A percentile compares a stretch with the other conserved stretches of the same genome.
These are phyloP conservation scores for Tangara arthus DNA, from an alignment of 2,797 vertebrate genomes.

Conservation along the genomic window DNA sequence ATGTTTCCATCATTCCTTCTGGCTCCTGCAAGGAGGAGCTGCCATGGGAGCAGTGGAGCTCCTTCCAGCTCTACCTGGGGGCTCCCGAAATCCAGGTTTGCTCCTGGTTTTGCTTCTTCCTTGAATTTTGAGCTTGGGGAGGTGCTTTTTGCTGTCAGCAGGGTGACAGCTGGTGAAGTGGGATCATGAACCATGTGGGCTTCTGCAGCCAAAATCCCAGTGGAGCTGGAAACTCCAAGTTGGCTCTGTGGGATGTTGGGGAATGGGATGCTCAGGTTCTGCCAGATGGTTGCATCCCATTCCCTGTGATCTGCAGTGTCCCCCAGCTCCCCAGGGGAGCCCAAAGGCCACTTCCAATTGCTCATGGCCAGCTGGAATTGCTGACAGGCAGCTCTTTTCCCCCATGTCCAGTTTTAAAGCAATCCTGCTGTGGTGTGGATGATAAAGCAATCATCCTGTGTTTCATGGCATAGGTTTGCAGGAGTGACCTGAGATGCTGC, in stretches of 20 bases:
- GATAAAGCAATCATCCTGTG: not conserved
- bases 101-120: not conserved
- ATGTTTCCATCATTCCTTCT: not conserved
- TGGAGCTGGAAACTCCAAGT: not conserved
- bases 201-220: not conserved
- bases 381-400: not conserved
- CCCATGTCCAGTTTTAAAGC: not conserved
- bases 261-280: not conserved
- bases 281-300: not conserved
- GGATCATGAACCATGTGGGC: not conserved
- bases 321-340: not conserved
- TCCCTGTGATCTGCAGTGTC: not conserved
- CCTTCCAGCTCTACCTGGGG: accelerated
- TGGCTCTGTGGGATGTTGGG: not conserved
- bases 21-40: not conserved
- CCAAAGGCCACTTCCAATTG: not conserved
- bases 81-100: not conserved
- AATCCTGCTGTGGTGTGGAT: not conserved
- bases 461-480: not conserved
- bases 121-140: not conserved
- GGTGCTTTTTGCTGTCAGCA: not conserved
- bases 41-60: not conserved
- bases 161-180: not conserved
- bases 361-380: not conserved
- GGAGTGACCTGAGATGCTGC: not conserved